A percentile compares a stretch with the other conserved stretches of the same genome.
These are phyloP conservation scores for Mythimna impura DNA, from an alignment of 2,888 invertebrate species.

Conservation along the genomic window DNA sequence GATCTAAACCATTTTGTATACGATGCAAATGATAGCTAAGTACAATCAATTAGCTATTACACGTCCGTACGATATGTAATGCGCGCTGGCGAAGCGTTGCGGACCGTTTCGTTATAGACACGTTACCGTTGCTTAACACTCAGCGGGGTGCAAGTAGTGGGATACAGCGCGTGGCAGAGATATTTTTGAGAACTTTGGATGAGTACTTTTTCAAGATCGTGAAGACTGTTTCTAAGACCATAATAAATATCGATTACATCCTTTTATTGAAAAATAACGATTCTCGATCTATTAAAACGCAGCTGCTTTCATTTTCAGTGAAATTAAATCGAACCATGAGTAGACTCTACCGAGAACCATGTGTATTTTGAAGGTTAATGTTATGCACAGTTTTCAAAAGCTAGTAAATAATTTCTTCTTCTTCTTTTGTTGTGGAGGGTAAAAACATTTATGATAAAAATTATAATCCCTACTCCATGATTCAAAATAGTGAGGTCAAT, in stretches of 20 bases:
- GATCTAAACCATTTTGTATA: not conserved
- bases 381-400: too few relatives aligned
- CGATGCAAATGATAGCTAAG: slow-evolving; percentile 44
- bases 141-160: slow-evolving; percentile 14
- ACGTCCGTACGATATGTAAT: slow-evolving; percentile 62
- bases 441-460: not conserved
- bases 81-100: slow-evolving; percentile 74
- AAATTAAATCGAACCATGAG: not conserved
- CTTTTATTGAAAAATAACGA: not conserved
- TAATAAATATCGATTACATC: not conserved
- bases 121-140: slow-evolving; percentile 76
- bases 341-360: too few relatives aligned
- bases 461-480: not conserved
- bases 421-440: too few relatives aligned
- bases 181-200: not conserved
- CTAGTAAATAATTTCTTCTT: too few relatives aligned
- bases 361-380: too few relatives aligned
- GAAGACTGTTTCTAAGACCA: not conserved
- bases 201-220: not conserved
- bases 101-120: slow-evolving; percentile 72
- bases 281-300: not conserved
- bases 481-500: not conserved
- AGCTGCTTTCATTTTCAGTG: not conserved
- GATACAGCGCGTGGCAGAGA: slow-evolving; percentile 3
- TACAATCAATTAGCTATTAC: slow-evolving; percentile 56